These are phyloP conservation scores for Lymantria dispar DNA, from an alignment of 2,888 invertebrate genomes.

Conservation along the genomic window DNA sequence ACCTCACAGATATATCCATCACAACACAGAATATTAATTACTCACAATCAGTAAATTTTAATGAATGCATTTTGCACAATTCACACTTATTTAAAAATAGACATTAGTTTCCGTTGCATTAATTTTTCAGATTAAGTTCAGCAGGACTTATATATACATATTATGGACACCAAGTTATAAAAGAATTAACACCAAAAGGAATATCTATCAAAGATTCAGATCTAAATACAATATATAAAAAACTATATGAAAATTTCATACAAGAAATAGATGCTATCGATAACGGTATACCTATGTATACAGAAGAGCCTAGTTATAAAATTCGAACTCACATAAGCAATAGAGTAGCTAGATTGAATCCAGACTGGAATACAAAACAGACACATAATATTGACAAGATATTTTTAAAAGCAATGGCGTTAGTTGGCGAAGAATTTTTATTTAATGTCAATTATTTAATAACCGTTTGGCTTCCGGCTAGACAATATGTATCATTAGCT, in stretches of 20 bases:
- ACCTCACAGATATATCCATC: too few species aligned
- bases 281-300: slow-evolving; percentile 94
- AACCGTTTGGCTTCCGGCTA: slow-evolving; percentile 93
- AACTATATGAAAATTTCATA: slow-evolving; percentile 93
- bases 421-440: slow-evolving; percentile 91
- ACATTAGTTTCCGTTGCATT: not conserved
- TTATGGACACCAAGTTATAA: slow-evolving; percentile 92
- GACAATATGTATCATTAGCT: slow-evolving; percentile 88
- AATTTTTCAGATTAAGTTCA: slow-evolving; percentile 89
- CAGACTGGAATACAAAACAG: slow-evolving; percentile 89
- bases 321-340: slow-evolving; percentile 91
- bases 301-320: slow-evolving; percentile 87
- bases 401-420: slow-evolving; percentile 89
- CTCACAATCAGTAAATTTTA: too few species aligned
- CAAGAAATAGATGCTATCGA: slow-evolving; percentile 98
- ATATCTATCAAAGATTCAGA: slow-evolving; percentile 68
- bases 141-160: slow-evolving; percentile 96
- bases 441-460: slow-evolving; percentile 84
- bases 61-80: too few species aligned
- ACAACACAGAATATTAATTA: too few species aligned
- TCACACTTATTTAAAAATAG: too few species aligned
- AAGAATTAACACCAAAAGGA: slow-evolving; percentile 73
- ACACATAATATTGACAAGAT: slow-evolving; percentile 78
- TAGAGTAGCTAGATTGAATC: slow-evolving; percentile 90
- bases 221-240: slow-evolving; percentile 82